Evolutionary conservation across 2,113 vertebrate species (phyloP), one percentile per base, ranked within the genome.

Genomic region (Petromus typicus): DNA sequence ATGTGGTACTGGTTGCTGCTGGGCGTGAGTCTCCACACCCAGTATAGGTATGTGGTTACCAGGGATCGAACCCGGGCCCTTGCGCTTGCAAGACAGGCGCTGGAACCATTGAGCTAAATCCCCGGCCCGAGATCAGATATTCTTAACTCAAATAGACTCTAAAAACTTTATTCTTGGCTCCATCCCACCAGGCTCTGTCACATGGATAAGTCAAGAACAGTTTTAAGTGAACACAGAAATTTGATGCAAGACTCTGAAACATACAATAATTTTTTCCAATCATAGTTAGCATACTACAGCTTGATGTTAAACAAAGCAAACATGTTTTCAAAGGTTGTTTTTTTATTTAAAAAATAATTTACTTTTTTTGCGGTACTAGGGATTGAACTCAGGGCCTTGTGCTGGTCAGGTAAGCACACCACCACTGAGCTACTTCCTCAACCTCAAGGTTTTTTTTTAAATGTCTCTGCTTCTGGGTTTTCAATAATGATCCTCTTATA

Each of bases 401-500:
- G 48, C 6, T 51, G 5, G 48, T 51, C 48, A 51, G 48, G 48
- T 51, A 51, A 51, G 48, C 48, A 51, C 10, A 51, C 6, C 10
- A 10, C 48, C 48, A 51, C 48, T 51, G 48, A 51, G 48, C 10
- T 51, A 51, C 48, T 7, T 51, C 10, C 48, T 10, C 48, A 51
- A 10, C 48, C 48, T 10, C 5, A 51, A 51, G 10, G 48, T 51
- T 51, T 51, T 51, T 73, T 76, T 32, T 51, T 32, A 43, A 91
- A 32, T 20, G 27, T 11, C 18, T 81, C 14, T 85, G 32, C 18
- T 79, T 32, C 48, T 90, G 56, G 27, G 7, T 94, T 94, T 96
- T 93, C 71, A 82, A 11, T 89, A 48, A 83, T 16, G 20, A 96
- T 69, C n/a, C 69, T 94, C 22, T 66, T 78, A 25, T 64, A 89